Percentiles rank a stretch among this genome's conserved stretches.
phyloP scores from a whole-genome alignment of 2,113 vertebrate genomes.

The Alouatta palliata region DNA sequence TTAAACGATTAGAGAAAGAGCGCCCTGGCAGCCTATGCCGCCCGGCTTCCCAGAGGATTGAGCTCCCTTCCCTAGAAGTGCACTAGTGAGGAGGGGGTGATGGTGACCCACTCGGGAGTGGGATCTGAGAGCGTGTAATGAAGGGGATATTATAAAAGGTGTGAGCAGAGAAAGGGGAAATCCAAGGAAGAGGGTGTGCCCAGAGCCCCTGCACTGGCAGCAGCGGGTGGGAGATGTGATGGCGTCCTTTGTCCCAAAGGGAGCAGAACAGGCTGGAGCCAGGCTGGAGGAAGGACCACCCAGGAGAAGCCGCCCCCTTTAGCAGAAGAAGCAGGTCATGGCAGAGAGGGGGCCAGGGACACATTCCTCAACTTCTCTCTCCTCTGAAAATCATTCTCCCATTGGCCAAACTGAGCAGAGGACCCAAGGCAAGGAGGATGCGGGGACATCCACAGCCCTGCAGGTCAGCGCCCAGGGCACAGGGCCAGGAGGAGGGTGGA shows the following conservation, averaged over 20 bases:
- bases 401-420: rapidly evolving
- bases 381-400: not conserved
- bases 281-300: not conserved
- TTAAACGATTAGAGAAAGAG: not conserved
- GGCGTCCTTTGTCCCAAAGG: no score
- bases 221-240: not conserved
- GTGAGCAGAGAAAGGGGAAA: not conserved
- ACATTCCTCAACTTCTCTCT: not conserved
- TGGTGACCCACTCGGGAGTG: rapidly evolving
- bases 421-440: not conserved
- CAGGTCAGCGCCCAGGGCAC: not conserved
- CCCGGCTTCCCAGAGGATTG: not conserved
- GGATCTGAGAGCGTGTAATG: rapidly evolving
- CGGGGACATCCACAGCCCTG: rapidly evolving
- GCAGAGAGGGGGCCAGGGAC: not conserved
- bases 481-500: rapidly evolving
- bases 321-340: rapidly evolving
- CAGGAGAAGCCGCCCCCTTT: rapidly evolving
- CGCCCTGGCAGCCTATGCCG: rapidly evolving
- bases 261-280: no score
- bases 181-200: rapidly evolving
- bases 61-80: not conserved
- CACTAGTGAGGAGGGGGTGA: rapidly evolving
- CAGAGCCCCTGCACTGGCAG: not conserved
- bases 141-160: not conserved